Percentiles rank a stretch among this genome's conserved stretches.
Evolutionary conservation across 2,797 vertebrate genomes (phyloP).

Genomic region (Eulemur rubriventer): DNA sequence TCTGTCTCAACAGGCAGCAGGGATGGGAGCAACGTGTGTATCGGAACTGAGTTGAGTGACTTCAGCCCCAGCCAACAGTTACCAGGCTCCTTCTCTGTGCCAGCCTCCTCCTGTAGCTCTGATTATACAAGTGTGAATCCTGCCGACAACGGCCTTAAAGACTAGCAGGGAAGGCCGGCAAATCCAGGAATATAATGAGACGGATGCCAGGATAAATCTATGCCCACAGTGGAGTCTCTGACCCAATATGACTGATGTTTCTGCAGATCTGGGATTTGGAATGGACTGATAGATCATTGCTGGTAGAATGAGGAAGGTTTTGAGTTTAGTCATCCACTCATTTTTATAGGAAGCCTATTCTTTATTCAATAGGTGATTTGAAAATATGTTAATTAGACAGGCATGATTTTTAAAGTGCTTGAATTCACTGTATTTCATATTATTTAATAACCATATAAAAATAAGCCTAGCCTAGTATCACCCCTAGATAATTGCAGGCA

Average conservation of each 20-base stretch:
- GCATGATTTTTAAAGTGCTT: not conserved
- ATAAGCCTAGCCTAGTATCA: not conserved
- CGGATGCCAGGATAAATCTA: not conserved
- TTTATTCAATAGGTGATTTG: not conserved
- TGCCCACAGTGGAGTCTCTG: not conserved
- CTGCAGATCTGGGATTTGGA: not conserved
- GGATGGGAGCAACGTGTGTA: not conserved
- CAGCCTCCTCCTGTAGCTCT: not conserved
- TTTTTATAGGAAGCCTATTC: not conserved
- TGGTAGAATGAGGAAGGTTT: not conserved
- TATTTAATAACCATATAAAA: constrained; percentile 10
- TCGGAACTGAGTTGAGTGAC: not conserved
- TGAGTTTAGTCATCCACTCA: not conserved
- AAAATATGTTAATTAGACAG: not conserved
- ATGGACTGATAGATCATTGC: not conserved
- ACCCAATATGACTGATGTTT: not conserved
- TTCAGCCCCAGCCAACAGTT: not conserved
- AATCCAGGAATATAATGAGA: not conserved
- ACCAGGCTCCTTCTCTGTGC: not conserved
- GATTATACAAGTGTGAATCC: not conserved
- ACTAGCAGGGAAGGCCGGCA: not conserved
- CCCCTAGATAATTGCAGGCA: not conserved
- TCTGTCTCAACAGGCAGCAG: not conserved
- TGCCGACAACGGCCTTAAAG: not conserved
- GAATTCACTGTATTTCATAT: not conserved